Evolutionary conservation across 2,797 vertebrate genomes (phyloP), one percentile per base, ranked within the genome.

Genomic region (Anisognathus igniventris): DNA sequence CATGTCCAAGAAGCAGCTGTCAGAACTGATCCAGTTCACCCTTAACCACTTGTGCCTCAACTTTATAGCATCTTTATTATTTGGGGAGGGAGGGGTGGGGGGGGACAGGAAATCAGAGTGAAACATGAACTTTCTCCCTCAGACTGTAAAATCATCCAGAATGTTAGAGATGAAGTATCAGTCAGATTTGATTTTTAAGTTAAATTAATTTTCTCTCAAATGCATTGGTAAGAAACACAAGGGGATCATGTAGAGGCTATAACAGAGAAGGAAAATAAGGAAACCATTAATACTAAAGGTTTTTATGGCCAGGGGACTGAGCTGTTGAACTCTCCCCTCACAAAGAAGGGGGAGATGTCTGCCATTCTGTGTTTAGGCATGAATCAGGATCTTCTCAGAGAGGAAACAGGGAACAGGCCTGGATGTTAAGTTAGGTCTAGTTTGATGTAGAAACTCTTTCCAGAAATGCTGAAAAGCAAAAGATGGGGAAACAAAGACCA

Each of bases 41-140:
- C 93, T 95, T 96, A 95, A 95, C 93, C 96, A 94, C 78, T 87
- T 37, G 97, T 97, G 96, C 92, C 96, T 98, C 96, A 88, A 83
- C 40, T 90, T 96, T 90, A 93, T 94, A 96, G 72, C 81, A 93
- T 92, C 94, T 67, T 95, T 96, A 74, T 92, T 94, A 88, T 93
- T 92, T 47, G 80, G 83, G 84, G 51, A 45, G 71, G 42, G 39
- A 30, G n/a, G 61, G 56, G n/a, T 25, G 20, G 57, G 71, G 35
- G 35, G 72, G 17, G 33, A 74, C 62, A 92, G 65, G 82, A 95
- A 85, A 88, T 88, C 75, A 44, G 23, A 51, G 48, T 58, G 40
- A 95, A 94, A 93, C 57, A 33, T n/a, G 54, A 89, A 92, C 45
- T 96, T 93, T 93, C 45, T 60, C 94, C 89, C 74, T 71, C 58